Evolutionary conservation across 2,797 vertebrate species (phyloP), one percentile per base, ranked within the genome.

Genomic region (Columba guinea): DNA sequence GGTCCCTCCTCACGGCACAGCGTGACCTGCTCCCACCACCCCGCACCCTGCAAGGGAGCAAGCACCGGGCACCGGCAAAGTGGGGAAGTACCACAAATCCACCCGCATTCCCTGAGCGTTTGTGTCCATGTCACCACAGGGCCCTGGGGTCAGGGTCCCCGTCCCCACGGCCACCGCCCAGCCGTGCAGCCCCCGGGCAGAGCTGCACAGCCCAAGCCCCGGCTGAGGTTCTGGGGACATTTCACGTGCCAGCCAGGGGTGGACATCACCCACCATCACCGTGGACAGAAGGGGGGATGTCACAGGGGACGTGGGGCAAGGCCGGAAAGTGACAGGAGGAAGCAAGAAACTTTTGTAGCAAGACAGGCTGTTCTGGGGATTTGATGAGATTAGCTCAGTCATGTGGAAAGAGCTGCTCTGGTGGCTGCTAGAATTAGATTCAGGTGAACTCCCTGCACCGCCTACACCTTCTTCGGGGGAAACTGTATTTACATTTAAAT

Each of bases 81-180:
- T 1, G 2, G 24, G 34, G 28, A n/a, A 30, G 19, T 9, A 7
- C 65, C 44, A 24, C 59, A 46, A 46, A 70, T 8, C 44, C 59
- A 37, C 35, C 53, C 2, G 1, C 2, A 3, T 15, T 44, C 35
- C 22, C 11, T 12, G 5, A 53, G 16, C 7, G 2, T 7, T 23
- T 2, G 1, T 6, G 19, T 9, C 32, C 3, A 16, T 3, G 28
- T 46, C 44, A 46, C 20, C 65, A n/a, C 0, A 1, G 44, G 26
- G 30, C 9, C 49, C 63, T 3, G 5, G 11, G 7, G 46, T 27
- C 7, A 2, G 16, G 56, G 22, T 56, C 13, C 48, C 48, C 13
- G 11, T n/a, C 32, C 62, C 24, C 8, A 2, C 20, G 8, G 39
- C 8, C 20, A 14, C 44, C 46, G 28, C 74, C 14, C 2, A 3